A percentile compares a stretch with the other conserved stretches of the same genome.
These are phyloP conservation scores for Oxystoma pomonae DNA, from an alignment of 2,888 invertebrate species.

Conservation along the genomic window DNA sequence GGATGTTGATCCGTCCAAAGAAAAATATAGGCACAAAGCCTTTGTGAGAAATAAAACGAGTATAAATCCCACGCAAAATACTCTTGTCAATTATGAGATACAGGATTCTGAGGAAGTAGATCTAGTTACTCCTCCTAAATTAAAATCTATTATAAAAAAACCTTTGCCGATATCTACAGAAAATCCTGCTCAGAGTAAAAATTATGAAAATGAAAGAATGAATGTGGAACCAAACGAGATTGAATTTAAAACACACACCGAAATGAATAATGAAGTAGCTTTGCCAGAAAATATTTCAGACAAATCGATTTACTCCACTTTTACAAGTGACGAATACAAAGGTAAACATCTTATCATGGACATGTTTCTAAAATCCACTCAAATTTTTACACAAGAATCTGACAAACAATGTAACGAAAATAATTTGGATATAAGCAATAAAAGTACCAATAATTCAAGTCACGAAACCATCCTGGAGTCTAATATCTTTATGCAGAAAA, in stretches of 20 bases:
- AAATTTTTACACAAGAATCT: conserved; percentile 26
- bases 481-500: conserved; percentile 30
- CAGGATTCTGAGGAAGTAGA: conserved; percentile 12
- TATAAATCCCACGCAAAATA: conserved; percentile 10
- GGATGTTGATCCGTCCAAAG: not conserved
- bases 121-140: not conserved
- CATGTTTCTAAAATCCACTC: conserved; percentile 43
- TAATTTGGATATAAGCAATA: not conserved
- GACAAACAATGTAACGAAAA: conserved; percentile 5
- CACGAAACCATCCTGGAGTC: conserved; percentile 33
- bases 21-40: not conserved
- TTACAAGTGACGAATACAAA: conserved; percentile 33
- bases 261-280: not conserved
- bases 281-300: conserved; percentile 22
- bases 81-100: conserved; percentile 12
- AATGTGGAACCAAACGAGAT: not conserved
- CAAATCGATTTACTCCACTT: conserved; percentile 23
- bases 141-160: conserved; percentile 24
- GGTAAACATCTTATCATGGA: conserved; percentile 43
- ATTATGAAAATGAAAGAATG: not conserved
- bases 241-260: not conserved
- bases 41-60: conserved; percentile 10
- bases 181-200: not conserved
- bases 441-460: conserved; percentile 12
- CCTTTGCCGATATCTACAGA: conserved; percentile 25